Base-by-base conservation (phyloP, 92 coral and sea anemone genomes). In the Heteractis magnifica region DNA sequence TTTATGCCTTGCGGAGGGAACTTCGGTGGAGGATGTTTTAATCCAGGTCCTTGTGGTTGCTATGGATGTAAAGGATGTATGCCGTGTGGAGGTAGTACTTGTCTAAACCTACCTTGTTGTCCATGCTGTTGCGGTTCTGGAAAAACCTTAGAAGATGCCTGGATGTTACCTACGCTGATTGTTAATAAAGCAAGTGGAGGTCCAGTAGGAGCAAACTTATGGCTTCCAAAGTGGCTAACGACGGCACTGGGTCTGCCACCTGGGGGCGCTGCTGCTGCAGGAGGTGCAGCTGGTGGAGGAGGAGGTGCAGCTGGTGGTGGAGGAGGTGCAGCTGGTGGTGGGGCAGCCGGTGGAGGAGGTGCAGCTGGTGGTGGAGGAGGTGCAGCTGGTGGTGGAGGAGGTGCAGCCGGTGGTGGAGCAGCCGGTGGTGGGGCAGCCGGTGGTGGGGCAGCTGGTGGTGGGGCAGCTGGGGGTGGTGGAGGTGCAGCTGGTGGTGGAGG, bases 181-280 rank as follows among this genome's bases (percentile, higher is more conserved):
- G 96, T 92, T 9, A 58, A 91, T 71, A 92, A 92, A 82, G 80
- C 92, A 75, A 84, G 78, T 9, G 85, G 86, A 34, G 93, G 88
- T 48, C 85, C 86, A 23, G 91, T 83, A 52, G 89, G 89, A 14
- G 81, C 93, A 49, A 84, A 86, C 11, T 82, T 92, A 23, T 92
- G 96, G 96, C 82, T 92, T 34, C 96, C 96, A 19, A 77, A 86
- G 59, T 92, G 96, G 96, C 72, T 92, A 16, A 92, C 94, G n/a
- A 81, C 89, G 11, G 81, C 85, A 44, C 85, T 92, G 10, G 96
- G 96, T 9, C 80, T 92, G n/a, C 94, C 96, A 14, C 86, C 94
- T 34, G 90, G 89, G 16, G 80, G 80, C 8, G 55, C 70, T 10
- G 58, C 80, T 51, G 81, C 58, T 6, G 89, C 74, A 12, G 86